These are phyloP conservation scores for Folsomia candida DNA, from an alignment of 2,888 invertebrate genomes.

Conservation along the genomic window DNA sequence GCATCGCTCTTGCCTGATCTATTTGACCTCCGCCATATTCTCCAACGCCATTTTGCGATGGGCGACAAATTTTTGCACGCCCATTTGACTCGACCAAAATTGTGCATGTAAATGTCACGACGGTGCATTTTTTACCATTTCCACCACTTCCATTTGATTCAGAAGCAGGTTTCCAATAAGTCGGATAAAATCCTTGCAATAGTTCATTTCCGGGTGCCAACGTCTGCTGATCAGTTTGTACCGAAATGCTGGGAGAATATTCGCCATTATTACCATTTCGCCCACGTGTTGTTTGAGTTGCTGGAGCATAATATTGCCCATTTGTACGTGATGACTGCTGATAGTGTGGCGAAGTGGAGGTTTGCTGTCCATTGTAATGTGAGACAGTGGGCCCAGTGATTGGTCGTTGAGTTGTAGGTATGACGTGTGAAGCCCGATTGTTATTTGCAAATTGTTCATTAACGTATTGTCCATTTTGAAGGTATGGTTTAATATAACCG, in stretches of 20 bases:
- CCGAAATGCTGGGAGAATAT: too few relatives aligned
- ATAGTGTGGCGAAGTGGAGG: neutral
- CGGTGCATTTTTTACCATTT: slow-evolving; percentile 21
- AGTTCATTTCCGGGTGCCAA: neutral
- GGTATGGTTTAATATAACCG: neutral
- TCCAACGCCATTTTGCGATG: slow-evolving; percentile 23
- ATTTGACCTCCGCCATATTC: neutral
- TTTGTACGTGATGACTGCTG: neutral
- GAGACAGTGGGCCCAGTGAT: neutral
- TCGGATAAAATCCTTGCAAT: neutral
- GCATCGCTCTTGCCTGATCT: neutral
- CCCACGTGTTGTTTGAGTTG: neutral
- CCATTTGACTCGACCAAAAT: slow-evolving; percentile 39
- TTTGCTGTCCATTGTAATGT: neutral
- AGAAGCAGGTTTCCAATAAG: too few relatives aligned
- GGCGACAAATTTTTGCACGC: slow-evolving; percentile 34
- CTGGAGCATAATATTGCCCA: too few relatives aligned
- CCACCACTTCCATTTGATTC: neutral
- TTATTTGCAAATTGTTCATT: neutral
- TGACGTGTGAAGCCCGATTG: neutral
- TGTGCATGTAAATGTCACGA: slow-evolving; percentile 37
- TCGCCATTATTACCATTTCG: too few relatives aligned
- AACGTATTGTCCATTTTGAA: neutral
- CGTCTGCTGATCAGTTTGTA: neutral
- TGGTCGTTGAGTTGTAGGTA: neutral